Percentiles rank a stretch among this genome's conserved stretches.
These are phyloP conservation scores for Xiphophorus hellerii DNA, from an alignment of 2,113 vertebrate genomes.

Conservation along the genomic window DNA sequence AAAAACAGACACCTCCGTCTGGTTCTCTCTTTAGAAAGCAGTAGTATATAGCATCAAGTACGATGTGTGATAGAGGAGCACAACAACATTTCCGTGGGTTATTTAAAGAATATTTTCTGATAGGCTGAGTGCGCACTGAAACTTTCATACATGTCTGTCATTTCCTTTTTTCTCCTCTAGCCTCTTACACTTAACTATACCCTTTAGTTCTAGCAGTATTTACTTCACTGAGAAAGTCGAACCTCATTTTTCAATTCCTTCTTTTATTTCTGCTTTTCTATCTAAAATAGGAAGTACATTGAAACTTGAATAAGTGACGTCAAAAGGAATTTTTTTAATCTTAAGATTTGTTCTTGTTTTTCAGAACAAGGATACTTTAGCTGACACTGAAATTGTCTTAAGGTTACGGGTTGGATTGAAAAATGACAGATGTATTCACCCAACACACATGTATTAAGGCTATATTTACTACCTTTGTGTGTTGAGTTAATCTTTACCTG, in stretches of 20 bases:
- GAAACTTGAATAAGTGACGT: not conserved
- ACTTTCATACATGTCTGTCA: not conserved
- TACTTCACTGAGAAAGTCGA: not conserved
- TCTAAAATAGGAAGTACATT: not conserved
- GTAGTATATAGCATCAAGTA: too few relatives aligned
- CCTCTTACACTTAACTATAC: not conserved
- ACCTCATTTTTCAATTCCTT: constrained; percentile 7
- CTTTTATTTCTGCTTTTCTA: constrained; percentile 11
- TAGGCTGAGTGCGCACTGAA: not conserved
- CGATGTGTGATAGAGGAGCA: not conserved
- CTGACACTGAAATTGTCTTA: not conserved
- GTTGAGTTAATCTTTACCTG: too few relatives aligned
- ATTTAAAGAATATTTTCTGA: not conserved
- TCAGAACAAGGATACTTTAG: not conserved
- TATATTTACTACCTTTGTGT: not conserved
- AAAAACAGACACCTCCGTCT: too few relatives aligned
- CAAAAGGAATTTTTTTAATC: not conserved
- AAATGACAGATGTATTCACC: not conserved
- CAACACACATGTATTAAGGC: not conserved
- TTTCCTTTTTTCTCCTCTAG: constrained; percentile 4
- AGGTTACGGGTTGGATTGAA: not conserved
- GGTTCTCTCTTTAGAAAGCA: too few relatives aligned
- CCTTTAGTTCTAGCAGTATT: not conserved
- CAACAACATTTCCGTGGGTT: not conserved
- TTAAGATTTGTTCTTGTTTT: not conserved